Conservation (phyloP, 1,140 invertebrate genomes). For the Cyrtorhinus lividipennis region DNA sequence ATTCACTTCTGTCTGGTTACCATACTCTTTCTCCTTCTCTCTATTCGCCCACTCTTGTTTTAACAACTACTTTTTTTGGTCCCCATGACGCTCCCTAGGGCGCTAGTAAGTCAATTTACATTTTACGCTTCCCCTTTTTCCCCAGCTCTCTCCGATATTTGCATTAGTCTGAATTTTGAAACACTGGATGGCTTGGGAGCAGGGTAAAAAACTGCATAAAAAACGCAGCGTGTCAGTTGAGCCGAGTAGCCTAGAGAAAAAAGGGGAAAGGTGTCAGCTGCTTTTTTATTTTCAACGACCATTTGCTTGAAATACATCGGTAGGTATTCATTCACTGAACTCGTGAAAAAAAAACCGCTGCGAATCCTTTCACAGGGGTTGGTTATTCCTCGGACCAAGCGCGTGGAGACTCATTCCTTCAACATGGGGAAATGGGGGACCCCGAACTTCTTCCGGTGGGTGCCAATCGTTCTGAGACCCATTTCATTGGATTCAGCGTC, state of each 20-base stretch:
- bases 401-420: too few relatives aligned
- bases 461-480: too few relatives aligned
- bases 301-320: too few relatives aligned
- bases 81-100: not conserved
- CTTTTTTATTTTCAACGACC: not conserved
- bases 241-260: not conserved
- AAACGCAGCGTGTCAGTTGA: not conserved
- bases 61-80: not conserved
- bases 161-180: not conserved
- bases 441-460: too few relatives aligned
- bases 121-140: not conserved
- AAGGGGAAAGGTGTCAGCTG: not conserved
- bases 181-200: not conserved
- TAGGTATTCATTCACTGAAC: too few relatives aligned
- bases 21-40: not conserved
- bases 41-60: not conserved
- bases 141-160: not conserved
- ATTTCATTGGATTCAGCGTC: too few relatives aligned
- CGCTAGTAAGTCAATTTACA: not conserved
- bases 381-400: too few relatives aligned
- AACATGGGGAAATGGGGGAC: too few relatives aligned
- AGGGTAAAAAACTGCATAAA: not conserved
- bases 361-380: too few relatives aligned
- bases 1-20: not conserved
- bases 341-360: too few relatives aligned